Base-by-base conservation (phyloP, 2,113 vertebrate species). In the Manacus vitellinus region DNA sequence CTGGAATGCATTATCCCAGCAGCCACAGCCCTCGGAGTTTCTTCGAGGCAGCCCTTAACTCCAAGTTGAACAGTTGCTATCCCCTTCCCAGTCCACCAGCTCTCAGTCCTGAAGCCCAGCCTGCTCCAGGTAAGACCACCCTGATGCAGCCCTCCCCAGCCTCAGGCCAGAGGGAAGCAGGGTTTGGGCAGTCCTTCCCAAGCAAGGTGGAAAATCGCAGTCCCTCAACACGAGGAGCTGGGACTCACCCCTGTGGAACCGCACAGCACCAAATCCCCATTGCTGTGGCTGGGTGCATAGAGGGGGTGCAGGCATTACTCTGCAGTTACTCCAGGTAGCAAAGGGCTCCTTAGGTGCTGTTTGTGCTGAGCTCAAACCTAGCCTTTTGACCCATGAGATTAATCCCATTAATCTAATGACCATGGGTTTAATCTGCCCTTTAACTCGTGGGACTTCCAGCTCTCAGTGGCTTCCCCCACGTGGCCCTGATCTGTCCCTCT, bases 401-500 rank as follows among this genome's bases (percentile, higher is more conserved):
- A 78, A 93, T 68, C 77, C 30, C 56, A 68, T 87, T 68, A 62
- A 97, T 81, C 43, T 58, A 59, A 71, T 11, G 55, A 59, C 65
- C 4, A 0, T 15, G 80, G 28, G 15, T 95, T 95, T 92, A 87
- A 93, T 41, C 77, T 39, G 67, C 68, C 67, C 77, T 73, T 81
- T 5, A 85, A 65, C 12, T 4, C 65, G 13, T 3, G 3, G 76
- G 68, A 81, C 39, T 73, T 58, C 7, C 25, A 35, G 54, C 30
- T 46, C 58, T 5, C 67, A 7, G 70, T 3, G 5, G 30, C 43
- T 78, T 31, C 35, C 74, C 51, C 8, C 1, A 4, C 0, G 0
- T 1, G 12, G 37, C 76, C 87, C 58, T 21, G 55, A 52, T 37
- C 63, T 41, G 55, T n/a, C 25, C 46, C 61, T 82, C 37, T 52